Base-by-base conservation (phyloP, 2,888 invertebrate genomes). In the Melanchra persicariae region DNA sequence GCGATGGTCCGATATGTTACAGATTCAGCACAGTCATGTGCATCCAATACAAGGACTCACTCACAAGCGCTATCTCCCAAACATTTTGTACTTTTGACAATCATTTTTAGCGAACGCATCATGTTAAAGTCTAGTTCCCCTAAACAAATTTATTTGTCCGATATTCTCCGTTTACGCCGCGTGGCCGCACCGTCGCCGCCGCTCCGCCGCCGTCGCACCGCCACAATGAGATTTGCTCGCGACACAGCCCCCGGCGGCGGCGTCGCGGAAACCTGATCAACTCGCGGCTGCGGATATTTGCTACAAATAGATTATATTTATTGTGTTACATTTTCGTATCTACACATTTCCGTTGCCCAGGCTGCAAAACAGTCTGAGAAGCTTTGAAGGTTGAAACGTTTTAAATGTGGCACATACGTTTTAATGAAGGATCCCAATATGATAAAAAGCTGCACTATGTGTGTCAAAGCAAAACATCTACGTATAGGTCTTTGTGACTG, bases 151-250 rank as follows among this genome's bases (percentile, higher is more conserved):
- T 26, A 47, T n/a, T n/a, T 7, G 51, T 8, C 2, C n/a, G 2
- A 0, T 24, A 24, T 30, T 24, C 57, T 12, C 2, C 15, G 65
- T 24, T 15, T 1, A 12, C 45, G 26, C 2, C 22, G 19, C 47
- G 26, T 17, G 47, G 17, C 15, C 49, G 45, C 57, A 12, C 15
- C 72, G 60, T 45, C 26, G n/a, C 34, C 43, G n/a, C n/a, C 17
- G 15, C 58, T 5, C 12, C 62, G 26, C 17, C 30, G 30, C 43
- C 17, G 17, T 17, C 43, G 37, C 59, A 24, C n/a, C 58, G 43
- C 51, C 74, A 30, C 43, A 79, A 81, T 79, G 51, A 52, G 65
- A 77, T 79, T 81, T 69, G 65, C 62, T 26, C 68, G 34, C 64
- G 55, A 17, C 58, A 22, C 62, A 30, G 70, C 64, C 54, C 51